Conservation (phyloP, 2,888 invertebrate genomes). For the Eupithecia insigniata region DNA sequence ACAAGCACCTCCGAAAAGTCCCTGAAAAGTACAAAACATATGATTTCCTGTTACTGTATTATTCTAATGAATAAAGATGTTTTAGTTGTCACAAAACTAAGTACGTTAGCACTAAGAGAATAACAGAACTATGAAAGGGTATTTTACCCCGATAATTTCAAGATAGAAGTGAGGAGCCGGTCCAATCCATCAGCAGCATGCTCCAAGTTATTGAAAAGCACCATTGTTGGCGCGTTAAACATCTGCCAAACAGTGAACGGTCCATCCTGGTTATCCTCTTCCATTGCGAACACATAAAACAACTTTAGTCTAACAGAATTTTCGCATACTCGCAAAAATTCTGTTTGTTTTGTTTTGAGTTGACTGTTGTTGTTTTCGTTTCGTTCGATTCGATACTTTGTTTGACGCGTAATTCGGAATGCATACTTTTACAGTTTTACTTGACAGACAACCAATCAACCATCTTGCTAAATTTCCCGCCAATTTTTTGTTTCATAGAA, state of each 20-base stretch:
- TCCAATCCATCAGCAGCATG: slow-evolving; percentile 82
- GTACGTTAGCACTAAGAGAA: not conserved
- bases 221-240: slow-evolving; percentile 85
- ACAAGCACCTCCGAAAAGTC: slow-evolving; percentile 84
- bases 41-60: not conserved
- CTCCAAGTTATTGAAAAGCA: slow-evolving; percentile 83
- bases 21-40: slow-evolving; percentile 52
- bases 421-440: too few relatives aligned
- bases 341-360: not conserved
- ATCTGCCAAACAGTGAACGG: slow-evolving; percentile 85
- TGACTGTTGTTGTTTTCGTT: not conserved
- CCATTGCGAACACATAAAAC: slow-evolving; percentile 55
- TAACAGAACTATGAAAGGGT: not conserved
- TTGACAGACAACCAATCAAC: too few relatives aligned
- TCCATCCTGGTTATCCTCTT: slow-evolving; percentile 75
- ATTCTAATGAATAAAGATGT: not conserved
- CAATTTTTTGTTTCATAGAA: not conserved
- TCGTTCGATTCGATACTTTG: too few relatives aligned
- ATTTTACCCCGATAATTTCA: slow-evolving; percentile 82
- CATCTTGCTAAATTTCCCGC: not conserved
- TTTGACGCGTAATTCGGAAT: too few relatives aligned
- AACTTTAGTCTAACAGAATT: not conserved
- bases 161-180: slow-evolving; percentile 83
- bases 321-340: not conserved
- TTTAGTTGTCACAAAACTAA: not conserved